Percentiles rank a stretch among this genome's conserved stretches.
These are phyloP conservation scores for Loripinus fragilis DNA, from an alignment of 2,888 invertebrate species.

Conservation along the genomic window DNA sequence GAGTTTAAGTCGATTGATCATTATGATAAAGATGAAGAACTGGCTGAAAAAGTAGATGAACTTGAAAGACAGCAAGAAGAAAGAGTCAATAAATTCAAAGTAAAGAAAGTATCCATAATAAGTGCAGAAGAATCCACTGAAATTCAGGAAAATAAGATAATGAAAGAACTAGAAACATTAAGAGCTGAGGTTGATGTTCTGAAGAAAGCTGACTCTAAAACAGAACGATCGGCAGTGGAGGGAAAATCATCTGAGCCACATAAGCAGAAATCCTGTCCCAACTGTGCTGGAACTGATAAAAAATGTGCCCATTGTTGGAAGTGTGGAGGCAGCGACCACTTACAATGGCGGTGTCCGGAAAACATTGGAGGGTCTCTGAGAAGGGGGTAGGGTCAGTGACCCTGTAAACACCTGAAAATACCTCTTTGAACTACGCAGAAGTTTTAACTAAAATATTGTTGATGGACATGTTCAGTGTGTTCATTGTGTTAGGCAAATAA, in stretches of 20 bases:
- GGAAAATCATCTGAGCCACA: background rate
- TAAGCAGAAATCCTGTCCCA: background rate
- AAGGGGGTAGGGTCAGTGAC: conserved; percentile 14
- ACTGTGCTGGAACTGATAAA: background rate
- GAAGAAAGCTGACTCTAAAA: no score
- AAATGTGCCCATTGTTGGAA: no score
- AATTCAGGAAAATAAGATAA: background rate
- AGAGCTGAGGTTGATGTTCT: background rate
- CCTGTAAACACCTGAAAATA: background rate
- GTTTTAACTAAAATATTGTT: no score
- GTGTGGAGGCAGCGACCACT: conserved; percentile 11
- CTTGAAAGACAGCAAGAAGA: conserved; percentile 7
- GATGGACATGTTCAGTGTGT: no score
- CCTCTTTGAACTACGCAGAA: no score
- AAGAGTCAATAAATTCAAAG: background rate
- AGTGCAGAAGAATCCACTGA: conserved; percentile 6
- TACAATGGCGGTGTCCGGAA: background rate
- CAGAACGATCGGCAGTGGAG: background rate
- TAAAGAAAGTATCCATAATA: background rate
- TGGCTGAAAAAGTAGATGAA: no score
- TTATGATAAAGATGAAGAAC: no score
- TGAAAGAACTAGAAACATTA: conserved; percentile 11
- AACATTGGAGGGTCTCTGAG: background rate
- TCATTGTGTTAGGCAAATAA: background rate
- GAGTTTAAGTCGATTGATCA: no score